These are phyloP conservation scores for Cephus sareptanus DNA, from an alignment of 2,888 invertebrate genomes.

Conservation along the genomic window DNA sequence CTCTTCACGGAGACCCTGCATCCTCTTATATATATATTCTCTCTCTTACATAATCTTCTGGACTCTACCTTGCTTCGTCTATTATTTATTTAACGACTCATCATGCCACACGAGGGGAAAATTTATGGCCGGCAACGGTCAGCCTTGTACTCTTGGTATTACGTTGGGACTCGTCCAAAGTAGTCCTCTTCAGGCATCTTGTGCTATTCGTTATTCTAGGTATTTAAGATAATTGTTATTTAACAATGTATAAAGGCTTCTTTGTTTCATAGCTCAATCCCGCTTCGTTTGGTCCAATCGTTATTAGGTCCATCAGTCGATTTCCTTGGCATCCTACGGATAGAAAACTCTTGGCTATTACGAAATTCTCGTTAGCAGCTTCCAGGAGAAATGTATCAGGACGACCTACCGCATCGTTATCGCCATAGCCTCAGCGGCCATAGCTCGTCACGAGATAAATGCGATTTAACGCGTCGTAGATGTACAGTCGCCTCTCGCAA, in stretches of 20 bases:
- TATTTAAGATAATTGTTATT: background rate
- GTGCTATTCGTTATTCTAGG: background rate
- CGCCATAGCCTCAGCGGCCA: background rate
- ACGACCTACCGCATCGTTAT: background rate
- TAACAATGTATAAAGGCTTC: background rate
- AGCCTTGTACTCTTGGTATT: background rate
- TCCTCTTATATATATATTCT: background rate
- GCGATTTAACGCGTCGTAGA: conserved; percentile 6
- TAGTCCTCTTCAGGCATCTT: background rate
- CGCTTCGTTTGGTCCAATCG: background rate
- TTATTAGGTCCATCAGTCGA: background rate
- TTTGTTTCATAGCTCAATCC: background rate
- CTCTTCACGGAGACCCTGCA: background rate
- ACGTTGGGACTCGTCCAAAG: background rate
- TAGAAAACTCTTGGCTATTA: background rate
- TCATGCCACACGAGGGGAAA: background rate
- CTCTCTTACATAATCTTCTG: background rate
- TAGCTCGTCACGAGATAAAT: background rate
- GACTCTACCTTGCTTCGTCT: background rate
- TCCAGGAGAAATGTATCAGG: background rate
- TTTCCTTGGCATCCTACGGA: background rate
- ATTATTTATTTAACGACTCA: conserved; percentile 4
- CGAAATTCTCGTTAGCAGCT: background rate
- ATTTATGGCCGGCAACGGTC: background rate
- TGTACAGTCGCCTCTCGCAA: conserved; percentile 8